Base-by-base conservation (phyloP, 2,888 invertebrate genomes). In the Drosophila mercatorum region DNA sequence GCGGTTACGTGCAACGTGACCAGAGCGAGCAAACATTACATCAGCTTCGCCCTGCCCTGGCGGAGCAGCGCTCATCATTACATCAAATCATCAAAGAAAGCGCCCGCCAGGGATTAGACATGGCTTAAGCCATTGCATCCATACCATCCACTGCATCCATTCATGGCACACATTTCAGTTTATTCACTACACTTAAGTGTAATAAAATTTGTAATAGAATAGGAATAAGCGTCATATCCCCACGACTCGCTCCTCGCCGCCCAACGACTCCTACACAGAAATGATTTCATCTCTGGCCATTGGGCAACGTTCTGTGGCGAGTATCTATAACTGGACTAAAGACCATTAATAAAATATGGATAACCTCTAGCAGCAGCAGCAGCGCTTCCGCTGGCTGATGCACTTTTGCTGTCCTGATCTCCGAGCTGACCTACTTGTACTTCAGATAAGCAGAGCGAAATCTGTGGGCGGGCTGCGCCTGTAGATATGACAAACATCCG, bases 1-100 rank as follows among this genome's bases (percentile, higher is more conserved):
- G 83, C 78, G 80, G 83, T 83, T 84, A 83, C 80, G 85, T 83
- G 85, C 83, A 83, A 83, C 83, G 83, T 83, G 83, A 83, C 83
- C 85, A 88, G 88, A 80, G 68, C 82, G 85, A 84, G 77, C 82
- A 88, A 83, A 83, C 86, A 83, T 83, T 83, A 83, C 88, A 83
- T 83, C 83, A 83, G 88, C 80, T 56, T 51, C 58, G 36, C 51
- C 51, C 53, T 40, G 53, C 51, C 51, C 53, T 40, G 53, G 68
- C 65, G 66, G 71, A 38, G 38, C 58, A 47, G 58, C 82, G 62
- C 79, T 79, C 63, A 49, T 66, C 66, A 53, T 70, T 73, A 65
- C 58, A 78, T 57, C 61, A 36, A 41, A 61, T 53, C 87, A 56
- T 56, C 56, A 34, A 43, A 38, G 38, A 43, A 43, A 55, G 40